A percentile compares a stretch with the other conserved stretches of the same genome.
Conservation (phyloP, 2,888 invertebrate species). For the Oscheius sp. region DNA sequence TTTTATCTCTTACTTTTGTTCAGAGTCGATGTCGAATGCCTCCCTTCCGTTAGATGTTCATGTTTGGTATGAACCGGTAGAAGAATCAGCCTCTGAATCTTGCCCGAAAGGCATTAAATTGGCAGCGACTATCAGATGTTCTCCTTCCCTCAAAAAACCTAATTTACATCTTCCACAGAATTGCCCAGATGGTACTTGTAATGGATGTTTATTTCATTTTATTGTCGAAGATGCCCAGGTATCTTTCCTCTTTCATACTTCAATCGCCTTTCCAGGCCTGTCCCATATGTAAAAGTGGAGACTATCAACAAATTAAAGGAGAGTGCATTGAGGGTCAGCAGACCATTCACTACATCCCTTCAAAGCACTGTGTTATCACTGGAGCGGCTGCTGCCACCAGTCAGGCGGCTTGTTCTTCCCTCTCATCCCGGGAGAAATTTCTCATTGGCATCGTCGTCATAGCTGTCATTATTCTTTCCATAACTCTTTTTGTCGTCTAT, state of each 20-base stretch:
- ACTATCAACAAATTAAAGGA: conserved; percentile 74
- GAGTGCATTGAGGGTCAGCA: conserved; percentile 75
- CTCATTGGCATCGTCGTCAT: conserved; percentile 31
- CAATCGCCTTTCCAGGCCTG: conserved; percentile 72
- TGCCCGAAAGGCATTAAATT: conserved; percentile 75
- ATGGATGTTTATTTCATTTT: conserved; percentile 75
- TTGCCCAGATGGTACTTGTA: conserved; percentile 75
- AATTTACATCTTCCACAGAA: conserved; percentile 59
- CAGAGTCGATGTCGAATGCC: conserved; percentile 42
- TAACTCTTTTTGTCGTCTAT: conserved; percentile 41
- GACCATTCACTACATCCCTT: conserved; percentile 74
- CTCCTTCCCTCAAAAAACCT: conserved; percentile 59
- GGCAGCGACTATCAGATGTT: conserved; percentile 75
- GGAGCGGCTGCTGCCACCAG: conserved; percentile 50
- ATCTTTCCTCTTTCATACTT: neutral
- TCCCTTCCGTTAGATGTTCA: conserved; percentile 63
- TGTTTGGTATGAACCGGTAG: conserved; percentile 59
- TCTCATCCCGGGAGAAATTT: conserved; percentile 38
- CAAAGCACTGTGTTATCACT: conserved; percentile 71
- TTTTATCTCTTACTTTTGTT: too few species aligned
- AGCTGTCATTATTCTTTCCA: conserved; percentile 32
- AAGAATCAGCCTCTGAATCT: conserved; percentile 57
- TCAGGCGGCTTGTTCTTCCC: conserved; percentile 39
- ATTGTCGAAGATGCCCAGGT: conserved; percentile 57
- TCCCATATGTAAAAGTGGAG: conserved; percentile 74